Conservation (phyloP, 2,113 vertebrate species). For the Leptobrachium leishanense region DNA sequence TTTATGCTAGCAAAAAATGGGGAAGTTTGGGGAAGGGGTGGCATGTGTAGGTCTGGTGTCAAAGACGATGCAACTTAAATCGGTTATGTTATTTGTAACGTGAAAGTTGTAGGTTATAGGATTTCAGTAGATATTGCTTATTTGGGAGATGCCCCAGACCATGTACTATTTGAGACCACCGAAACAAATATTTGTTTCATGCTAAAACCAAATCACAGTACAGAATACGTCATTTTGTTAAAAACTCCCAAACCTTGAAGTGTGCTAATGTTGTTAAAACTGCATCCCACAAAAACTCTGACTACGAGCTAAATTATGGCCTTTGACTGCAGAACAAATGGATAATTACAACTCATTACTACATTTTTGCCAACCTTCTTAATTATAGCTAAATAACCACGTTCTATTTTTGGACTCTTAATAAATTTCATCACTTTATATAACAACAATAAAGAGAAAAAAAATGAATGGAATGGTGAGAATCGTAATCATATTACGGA, state of each 20-base stretch:
- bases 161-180: too few relatives aligned
- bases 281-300: conserved; percentile 4
- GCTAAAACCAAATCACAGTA: neutral
- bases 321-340: conserved; percentile 12
- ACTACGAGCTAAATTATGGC: conserved; percentile 24
- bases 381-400: conserved; percentile 9
- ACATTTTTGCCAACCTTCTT: conserved; percentile 25
- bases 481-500: too few relatives aligned
- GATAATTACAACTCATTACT: conserved; percentile 25
- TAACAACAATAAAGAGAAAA: too few relatives aligned
- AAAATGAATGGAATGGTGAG: too few relatives aligned
- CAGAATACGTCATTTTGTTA: neutral
- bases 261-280: conserved; percentile 7
- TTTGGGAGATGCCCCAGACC: too few relatives aligned
- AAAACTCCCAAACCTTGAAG: neutral
- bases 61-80: too few relatives aligned
- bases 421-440: neutral
- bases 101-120: too few relatives aligned
- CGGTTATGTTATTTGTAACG: too few relatives aligned
- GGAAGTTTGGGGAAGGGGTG: too few relatives aligned
- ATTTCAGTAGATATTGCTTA: too few relatives aligned
- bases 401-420: neutral
- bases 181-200: neutral
- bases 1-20: too few relatives aligned
- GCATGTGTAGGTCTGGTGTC: too few relatives aligned